Base-by-base conservation (phyloP, 2,888 invertebrate genomes). In the Phyllotreta cruciferae region DNA sequence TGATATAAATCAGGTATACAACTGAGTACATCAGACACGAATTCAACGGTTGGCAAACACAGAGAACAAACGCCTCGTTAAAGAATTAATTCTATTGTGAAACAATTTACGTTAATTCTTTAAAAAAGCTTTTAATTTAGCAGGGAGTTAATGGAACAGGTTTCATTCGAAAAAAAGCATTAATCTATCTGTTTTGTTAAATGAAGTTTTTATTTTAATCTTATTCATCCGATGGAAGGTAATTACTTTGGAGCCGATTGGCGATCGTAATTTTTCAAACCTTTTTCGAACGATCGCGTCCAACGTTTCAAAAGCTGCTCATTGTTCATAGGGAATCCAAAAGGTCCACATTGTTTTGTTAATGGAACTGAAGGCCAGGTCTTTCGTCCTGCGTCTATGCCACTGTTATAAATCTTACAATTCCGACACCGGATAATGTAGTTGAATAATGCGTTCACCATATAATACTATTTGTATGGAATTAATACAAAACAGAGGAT, bases 341-440 rank as follows among this genome's bases (percentile, higher is more conserved):
- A 24, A 56, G 56, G 47, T 50, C 50, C 38, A 50, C 50, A 50
- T 57, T 57, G 57, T 57, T 49, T 57, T 50, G 50, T 39, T 57
- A 57, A 57, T 57, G 50, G 41, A 57, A 50, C 50, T 50, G 56
- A 24, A 56, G 37, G 45, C 45, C 47, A 34, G 6, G 47, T 24
- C 24, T 6, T 41, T 41, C 10, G 41, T 41, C 9, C 41, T 41
- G 10, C 10, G 41, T 34, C 54, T 54, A 38, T 49, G 49, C 49
- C 8, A 57, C 39, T 41, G 57, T 50, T 57, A 63, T 63, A 63
- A 63, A 63, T 63, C 55, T 55, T 45, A 38, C 24, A 63, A 65
- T 60, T 58, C 58, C 56, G 62, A 60, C 62, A 57, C 52, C 44
- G 56, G 62, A 55, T 65, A 65, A 65, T 65, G 50, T 62, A 62